phyloP scores from a whole-genome alignment of 92 coral and sea anemone species.

The Epizoanthus scotinus region DNA sequence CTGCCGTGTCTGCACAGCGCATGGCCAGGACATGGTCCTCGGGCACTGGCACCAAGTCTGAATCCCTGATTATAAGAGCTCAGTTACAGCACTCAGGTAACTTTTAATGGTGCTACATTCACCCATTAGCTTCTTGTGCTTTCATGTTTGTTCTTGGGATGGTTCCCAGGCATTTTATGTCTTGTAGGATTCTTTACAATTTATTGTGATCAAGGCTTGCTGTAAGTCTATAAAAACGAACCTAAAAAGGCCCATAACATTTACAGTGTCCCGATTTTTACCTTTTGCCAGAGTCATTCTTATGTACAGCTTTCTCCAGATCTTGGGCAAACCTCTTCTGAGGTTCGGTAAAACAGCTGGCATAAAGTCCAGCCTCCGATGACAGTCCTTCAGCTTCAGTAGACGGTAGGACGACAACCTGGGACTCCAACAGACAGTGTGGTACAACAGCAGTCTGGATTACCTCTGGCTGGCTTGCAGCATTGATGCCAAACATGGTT shows the following conservation, averaged over 20 bases:
- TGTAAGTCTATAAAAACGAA: background rate
- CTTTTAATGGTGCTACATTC: too few species aligned
- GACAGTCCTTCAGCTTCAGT: constrained; percentile 42
- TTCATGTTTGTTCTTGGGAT: too few species aligned
- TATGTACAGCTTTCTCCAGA: constrained; percentile 65
- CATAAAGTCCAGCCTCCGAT: constrained; percentile 65
- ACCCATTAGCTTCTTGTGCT: too few species aligned
- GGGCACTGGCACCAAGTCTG: too few species aligned
- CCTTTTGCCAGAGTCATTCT: constrained; percentile 59
- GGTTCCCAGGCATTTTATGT: too few species aligned
- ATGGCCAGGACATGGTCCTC: too few species aligned
- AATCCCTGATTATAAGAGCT: too few species aligned
- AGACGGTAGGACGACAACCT: constrained; percentile 62
- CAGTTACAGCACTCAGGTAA: too few species aligned
- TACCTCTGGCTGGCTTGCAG: constrained; percentile 83
- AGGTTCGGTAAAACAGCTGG: constrained; percentile 70
- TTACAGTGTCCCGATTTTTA: background rate
- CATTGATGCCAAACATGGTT: constrained; percentile 96
- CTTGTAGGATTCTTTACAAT: too few species aligned
- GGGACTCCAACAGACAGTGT: constrained; percentile 68
- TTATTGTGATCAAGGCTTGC: too few species aligned
- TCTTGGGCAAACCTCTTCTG: constrained; percentile 52
- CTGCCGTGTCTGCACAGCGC: too few species aligned
- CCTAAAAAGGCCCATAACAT: background rate
- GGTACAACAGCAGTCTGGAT: constrained; percentile 66